Evolutionary conservation across 2,797 vertebrate genomes (phyloP).

Genomic region (Poecilia picta): DNA sequence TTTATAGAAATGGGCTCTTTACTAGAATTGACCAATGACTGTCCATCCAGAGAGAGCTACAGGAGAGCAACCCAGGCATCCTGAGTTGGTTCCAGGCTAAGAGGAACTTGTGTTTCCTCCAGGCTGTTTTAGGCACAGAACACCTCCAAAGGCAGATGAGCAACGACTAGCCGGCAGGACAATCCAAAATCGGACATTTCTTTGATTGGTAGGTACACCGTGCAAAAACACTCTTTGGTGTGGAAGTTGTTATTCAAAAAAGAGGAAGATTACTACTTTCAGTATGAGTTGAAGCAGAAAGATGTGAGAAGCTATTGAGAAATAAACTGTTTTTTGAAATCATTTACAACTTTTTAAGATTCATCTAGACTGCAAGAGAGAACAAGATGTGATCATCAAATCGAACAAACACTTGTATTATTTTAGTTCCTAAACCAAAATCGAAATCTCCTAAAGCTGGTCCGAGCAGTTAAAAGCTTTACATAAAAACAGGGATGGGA

Average conservation of each 20-base stretch:
- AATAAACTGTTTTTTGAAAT: background rate
- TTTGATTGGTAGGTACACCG: background rate
- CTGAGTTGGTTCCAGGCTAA: background rate
- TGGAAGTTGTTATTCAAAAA: background rate
- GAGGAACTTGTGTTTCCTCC: background rate
- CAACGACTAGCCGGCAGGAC: background rate
- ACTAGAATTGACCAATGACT: background rate
- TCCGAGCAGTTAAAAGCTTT: background rate
- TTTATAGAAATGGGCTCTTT: background rate
- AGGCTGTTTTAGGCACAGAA: background rate
- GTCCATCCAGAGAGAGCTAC: background rate
- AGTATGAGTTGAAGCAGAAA: background rate
- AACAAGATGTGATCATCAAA: background rate
- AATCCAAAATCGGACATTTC: background rate
- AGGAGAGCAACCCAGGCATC: background rate
- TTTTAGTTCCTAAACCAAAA: background rate
- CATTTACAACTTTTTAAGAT: background rate
- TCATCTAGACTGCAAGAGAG: background rate
- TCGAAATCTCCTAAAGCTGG: background rate
- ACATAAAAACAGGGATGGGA: background rate
- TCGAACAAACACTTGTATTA: background rate
- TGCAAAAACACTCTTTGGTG: background rate
- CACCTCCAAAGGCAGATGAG: background rate
- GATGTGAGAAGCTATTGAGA: background rate
- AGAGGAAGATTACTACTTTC: background rate